Conservation (phyloP, 2,888 invertebrate genomes). For the Eumacrocentrus americanus region DNA sequence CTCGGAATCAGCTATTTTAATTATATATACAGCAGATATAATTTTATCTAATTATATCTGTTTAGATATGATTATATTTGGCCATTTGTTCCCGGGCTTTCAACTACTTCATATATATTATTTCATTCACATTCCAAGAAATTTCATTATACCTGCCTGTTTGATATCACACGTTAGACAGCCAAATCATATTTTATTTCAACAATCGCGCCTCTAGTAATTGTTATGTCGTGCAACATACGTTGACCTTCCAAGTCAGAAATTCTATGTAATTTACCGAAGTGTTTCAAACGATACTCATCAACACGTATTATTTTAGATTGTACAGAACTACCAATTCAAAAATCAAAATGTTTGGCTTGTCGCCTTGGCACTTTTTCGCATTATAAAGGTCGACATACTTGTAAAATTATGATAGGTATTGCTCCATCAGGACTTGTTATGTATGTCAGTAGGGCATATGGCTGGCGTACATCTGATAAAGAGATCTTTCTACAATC, state of each 20-base stretch:
- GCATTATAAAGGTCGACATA: constrained; percentile 38
- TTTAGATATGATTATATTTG: no score
- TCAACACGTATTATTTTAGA: constrained; percentile 40
- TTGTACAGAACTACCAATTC: constrained; percentile 41
- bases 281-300: constrained; percentile 40
- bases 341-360: constrained; percentile 37
- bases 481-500: constrained; percentile 17
- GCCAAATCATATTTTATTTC: no score
- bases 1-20: no score
- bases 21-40: no score
- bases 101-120: no score
- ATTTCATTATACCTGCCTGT: no score
- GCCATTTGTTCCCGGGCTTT: no score
- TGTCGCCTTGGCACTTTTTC: constrained; percentile 42
- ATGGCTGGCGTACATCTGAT: constrained; percentile 25
- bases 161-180: no score
- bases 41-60: no score
- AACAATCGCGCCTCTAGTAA: no score
- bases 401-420: constrained; percentile 42
- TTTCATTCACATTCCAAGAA: no score
- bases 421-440: constrained; percentile 42
- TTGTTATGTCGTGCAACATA: constrained; percentile 1
- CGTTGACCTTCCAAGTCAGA: constrained; percentile 33
- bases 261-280: constrained; percentile 39
- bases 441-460: constrained; percentile 38